phyloP scores from a whole-genome alignment of 2,888 invertebrate genomes.

The Pammene fasciana region DNA sequence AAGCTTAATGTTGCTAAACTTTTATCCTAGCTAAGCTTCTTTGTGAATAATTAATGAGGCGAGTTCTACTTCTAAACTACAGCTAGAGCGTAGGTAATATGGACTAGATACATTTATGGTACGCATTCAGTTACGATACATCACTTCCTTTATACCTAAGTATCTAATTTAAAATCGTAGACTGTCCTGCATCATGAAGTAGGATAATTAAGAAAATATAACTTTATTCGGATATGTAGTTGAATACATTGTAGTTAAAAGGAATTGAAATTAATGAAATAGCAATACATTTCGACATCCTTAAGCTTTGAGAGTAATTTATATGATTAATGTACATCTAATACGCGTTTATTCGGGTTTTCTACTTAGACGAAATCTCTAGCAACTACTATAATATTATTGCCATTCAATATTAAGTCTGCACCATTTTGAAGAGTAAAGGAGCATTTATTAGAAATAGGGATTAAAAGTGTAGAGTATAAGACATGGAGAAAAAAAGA shows the following conservation, averaged over 20 bases:
- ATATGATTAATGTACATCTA: background rate
- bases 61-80: conserved; percentile 38
- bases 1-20: conserved; percentile 42
- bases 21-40: conserved; percentile 50
- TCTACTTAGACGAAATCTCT: conserved; percentile 32
- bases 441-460: conserved; percentile 16
- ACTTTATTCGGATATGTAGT: conserved; percentile 32
- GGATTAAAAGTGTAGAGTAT: background rate
- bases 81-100: conserved; percentile 33
- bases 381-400: conserved; percentile 56
- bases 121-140: conserved; percentile 28
- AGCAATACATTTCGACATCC: background rate
- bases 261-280: background rate
- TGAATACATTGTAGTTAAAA: conserved; percentile 5
- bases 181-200: conserved; percentile 5
- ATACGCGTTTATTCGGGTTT: conserved; percentile 22
- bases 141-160: conserved; percentile 29
- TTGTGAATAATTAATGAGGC: conserved; percentile 49
- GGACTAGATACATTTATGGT: conserved; percentile 30
- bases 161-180: conserved; percentile 24
- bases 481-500: background rate
- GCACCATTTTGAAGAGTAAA: conserved; percentile 57
- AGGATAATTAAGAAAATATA: conserved; percentile 27
- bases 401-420: conserved; percentile 61
- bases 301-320: background rate